Percentiles rank a stretch among this genome's conserved stretches.
These are phyloP conservation scores for Leptarthrus brevirostris DNA, from an alignment of 2,888 invertebrate genomes.

Conservation along the genomic window DNA sequence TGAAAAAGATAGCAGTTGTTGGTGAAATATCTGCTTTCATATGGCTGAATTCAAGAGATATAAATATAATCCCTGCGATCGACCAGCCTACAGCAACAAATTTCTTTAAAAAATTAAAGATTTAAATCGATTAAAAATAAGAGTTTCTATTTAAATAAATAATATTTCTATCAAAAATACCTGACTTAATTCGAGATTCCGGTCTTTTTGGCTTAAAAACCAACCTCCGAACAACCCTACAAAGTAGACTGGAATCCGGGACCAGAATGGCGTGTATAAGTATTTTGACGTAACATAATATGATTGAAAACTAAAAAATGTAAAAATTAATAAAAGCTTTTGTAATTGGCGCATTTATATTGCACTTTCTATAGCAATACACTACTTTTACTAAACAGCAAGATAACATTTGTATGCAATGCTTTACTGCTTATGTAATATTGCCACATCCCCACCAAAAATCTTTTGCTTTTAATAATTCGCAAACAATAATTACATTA, in stretches of 20 bases:
- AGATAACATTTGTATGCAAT: too few species aligned
- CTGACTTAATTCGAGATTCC: conserved; percentile 24
- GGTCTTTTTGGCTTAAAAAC: conserved; percentile 58
- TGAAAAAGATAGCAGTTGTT: conserved; percentile 72
- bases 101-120: background rate
- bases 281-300: conserved; percentile 52
- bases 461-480: too few species aligned
- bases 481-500: too few species aligned
- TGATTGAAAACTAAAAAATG: conserved; percentile 53
- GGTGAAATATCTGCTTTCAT: conserved; percentile 72
- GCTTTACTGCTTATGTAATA: too few species aligned
- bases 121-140: background rate
- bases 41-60: conserved; percentile 74
- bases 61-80: conserved; percentile 68
- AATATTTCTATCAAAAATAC: conserved; percentile 1
- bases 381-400: too few species aligned
- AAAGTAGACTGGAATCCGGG: conserved; percentile 60
- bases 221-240: conserved; percentile 65
- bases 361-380: too few species aligned
- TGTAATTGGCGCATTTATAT: too few species aligned
- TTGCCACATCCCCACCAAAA: too few species aligned
- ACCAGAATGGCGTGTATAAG: conserved; percentile 64
- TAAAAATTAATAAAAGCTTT: background rate
- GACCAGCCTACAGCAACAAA: conserved; percentile 61
- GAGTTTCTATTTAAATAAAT: background rate